Percentiles rank a stretch among this genome's conserved stretches.
phyloP scores from a whole-genome alignment of 2,113 vertebrate genomes.

The Atrichornis clamosus region DNA sequence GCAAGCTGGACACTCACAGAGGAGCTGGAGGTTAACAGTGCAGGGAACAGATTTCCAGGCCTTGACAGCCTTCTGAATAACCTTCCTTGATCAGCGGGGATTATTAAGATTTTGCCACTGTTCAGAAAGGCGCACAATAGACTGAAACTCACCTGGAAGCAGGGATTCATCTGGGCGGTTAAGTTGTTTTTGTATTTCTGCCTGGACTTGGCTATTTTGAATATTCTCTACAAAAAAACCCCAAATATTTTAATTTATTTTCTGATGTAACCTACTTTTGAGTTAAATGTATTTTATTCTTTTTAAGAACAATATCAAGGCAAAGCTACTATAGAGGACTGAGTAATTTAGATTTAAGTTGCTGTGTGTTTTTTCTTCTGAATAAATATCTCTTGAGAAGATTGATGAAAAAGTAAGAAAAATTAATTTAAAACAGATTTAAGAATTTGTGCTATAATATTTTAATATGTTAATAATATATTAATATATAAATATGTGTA shows the following conservation, averaged over 20 bases:
- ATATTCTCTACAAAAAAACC: background rate
- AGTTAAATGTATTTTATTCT: background rate
- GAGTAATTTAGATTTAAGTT: background rate
- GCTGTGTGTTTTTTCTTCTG: background rate
- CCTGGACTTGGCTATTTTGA: background rate
- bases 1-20: background rate
- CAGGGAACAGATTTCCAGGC: background rate
- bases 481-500: background rate
- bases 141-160: background rate
- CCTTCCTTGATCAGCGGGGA: background rate
- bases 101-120: background rate
- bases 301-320: background rate
- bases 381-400: background rate
- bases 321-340: background rate
- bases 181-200: background rate
- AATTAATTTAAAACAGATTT: background rate
- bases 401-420: background rate
- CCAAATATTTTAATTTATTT: background rate
- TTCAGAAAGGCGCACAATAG: background rate
- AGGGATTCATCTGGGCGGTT: background rate
- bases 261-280: background rate
- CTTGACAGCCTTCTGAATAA: background rate
- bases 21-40: background rate
- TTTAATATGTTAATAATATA: background rate
- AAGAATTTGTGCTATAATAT: background rate